Base-by-base conservation (phyloP, 2,888 invertebrate species). In the Lochmaea crataegi region DNA sequence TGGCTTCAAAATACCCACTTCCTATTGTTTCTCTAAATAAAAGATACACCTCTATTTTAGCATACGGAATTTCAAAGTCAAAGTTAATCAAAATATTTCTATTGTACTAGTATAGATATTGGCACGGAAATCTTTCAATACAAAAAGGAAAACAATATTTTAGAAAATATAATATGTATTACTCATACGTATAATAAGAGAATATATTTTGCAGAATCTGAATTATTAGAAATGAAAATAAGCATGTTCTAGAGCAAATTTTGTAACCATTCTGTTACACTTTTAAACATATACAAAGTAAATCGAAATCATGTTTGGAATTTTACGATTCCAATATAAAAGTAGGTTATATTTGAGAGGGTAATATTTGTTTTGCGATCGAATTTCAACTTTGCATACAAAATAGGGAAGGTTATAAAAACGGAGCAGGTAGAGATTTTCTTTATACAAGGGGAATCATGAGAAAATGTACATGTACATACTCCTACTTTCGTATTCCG, bases 81-180 rank as follows among this genome's bases (percentile, higher is more conserved):
- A 51, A 65, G n/a, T 65, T n/a, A 66, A 66, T 66, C 56, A 56
- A 32, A 56, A 56, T 66, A 18, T 51, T 66, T 22, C 10, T 66
- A 56, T 66, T 56, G 56, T 38, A n/a, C n/a, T n/a, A 38, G 6
- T n/a, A 56, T 56, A n/a, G 51, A 51, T 51, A 14, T 51, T 51
- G 51, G 51, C 51, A 51, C n/a, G 14, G 16, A n/a, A 16, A 16
- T 4, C 1, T 12, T 48, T 22, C 22, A 22, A 2, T 22, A 22
- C 14, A 45, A n/a, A n/a, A 51, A 51, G 14, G 2, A 51, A 45
- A 14, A 14, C 56, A 10, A 57, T 26, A 57, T 26, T 57, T 22
- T 57, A 57, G 26, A 12, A 10, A 22, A 26, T 22, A 57, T 16
- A n/a, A n/a, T n/a, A 53, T 53, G 2, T 9, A 9, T n/a, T 56